A percentile compares a stretch with the other conserved stretches of the same genome.
Conservation (phyloP, 2,888 invertebrate species). For the Metellina segmentata region DNA sequence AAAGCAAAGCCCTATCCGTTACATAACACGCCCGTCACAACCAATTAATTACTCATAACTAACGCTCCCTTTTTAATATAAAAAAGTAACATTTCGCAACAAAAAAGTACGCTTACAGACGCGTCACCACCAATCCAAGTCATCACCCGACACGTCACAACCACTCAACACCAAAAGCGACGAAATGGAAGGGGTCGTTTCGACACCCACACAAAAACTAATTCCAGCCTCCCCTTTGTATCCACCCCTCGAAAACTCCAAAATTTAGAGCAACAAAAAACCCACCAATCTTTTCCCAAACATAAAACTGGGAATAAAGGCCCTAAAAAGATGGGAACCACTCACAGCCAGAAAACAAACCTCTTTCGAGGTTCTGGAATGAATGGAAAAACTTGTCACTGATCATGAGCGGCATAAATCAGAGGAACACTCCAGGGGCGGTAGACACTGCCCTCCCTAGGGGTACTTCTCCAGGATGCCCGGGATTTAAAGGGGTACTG, state of each 20-base stretch:
- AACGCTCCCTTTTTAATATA: neutral
- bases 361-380: constrained; percentile 30
- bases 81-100: neutral
- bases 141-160: constrained; percentile 19
- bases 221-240: neutral
- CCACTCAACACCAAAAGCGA: constrained; percentile 11
- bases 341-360: neutral
- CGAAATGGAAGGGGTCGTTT: neutral
- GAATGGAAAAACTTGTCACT: constrained; percentile 57
- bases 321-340: constrained; percentile 11
- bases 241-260: neutral
- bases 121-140: neutral
- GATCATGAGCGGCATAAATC: constrained; percentile 63
- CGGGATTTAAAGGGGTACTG: neutral
- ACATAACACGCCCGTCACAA: neutral
- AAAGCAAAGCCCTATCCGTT: neutral
- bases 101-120: neutral
- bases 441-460: neutral
- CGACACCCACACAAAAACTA: neutral
- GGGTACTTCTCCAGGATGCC: neutral
- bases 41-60: neutral
- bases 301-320: constrained; percentile 45
- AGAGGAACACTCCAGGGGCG: constrained; percentile 26
- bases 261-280: neutral
- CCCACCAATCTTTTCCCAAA: constrained; percentile 40